Conservation (phyloP, 2,888 invertebrate genomes). For the Abscondita cerata region DNA sequence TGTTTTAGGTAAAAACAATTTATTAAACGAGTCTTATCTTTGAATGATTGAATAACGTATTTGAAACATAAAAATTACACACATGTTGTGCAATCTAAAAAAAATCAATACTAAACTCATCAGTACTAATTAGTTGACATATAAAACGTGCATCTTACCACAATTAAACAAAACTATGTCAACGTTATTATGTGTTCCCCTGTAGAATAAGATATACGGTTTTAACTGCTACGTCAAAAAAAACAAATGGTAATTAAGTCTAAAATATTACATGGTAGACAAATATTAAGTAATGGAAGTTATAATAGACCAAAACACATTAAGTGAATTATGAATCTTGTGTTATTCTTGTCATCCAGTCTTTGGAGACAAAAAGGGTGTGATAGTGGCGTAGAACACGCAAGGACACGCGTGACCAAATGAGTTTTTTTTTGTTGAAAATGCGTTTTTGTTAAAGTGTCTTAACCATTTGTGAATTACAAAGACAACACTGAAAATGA, state of each 20-base stretch:
- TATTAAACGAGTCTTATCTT: no score
- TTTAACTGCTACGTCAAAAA: neutral
- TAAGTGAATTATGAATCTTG: conserved; percentile 47
- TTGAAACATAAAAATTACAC: no score
- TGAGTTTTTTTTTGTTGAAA: conserved; percentile 5
- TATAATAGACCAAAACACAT: conserved; percentile 34
- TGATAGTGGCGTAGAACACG: conserved; percentile 40
- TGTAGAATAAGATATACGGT: no score
- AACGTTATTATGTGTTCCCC: no score
- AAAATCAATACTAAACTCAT: no score
- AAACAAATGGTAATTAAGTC: conserved; percentile 15
- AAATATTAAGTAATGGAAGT: conserved; percentile 35
- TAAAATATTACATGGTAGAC: conserved; percentile 20
- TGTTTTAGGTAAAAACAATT: no score
- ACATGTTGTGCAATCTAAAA: no score
- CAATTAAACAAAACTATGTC: no score
- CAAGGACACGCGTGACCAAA: conserved; percentile 40
- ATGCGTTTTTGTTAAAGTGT: conserved; percentile 3
- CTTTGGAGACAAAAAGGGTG: conserved; percentile 46
- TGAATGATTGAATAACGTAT: no score
- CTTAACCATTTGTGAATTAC: no score
- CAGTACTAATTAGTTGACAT: no score
- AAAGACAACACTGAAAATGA: neutral
- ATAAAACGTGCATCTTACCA: no score
- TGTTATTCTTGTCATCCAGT: conserved; percentile 44